A percentile compares a stretch with the other conserved stretches of the same genome.
Conservation (phyloP, 1,140 invertebrate genomes). For the Megathymus violae region DNA sequence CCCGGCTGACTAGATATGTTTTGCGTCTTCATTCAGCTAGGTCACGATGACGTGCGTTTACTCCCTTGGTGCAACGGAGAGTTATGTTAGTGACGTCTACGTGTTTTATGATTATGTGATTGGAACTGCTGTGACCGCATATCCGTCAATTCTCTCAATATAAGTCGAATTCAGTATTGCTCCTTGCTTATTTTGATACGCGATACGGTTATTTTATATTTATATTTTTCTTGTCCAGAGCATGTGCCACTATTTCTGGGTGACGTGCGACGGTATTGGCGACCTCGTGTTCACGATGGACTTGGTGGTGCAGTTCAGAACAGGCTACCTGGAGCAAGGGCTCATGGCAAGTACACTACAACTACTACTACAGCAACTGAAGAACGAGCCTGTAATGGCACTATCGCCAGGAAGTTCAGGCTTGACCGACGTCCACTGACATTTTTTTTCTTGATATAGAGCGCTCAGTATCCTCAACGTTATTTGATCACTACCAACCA, state of each 20-base stretch:
- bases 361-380: too few species aligned
- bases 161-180: not conserved
- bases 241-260: slow-evolving; percentile 89
- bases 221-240: slow-evolving; percentile 72
- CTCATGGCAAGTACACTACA: slow-evolving; percentile 89
- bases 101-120: too few species aligned
- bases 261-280: slow-evolving; percentile 91
- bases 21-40: not conserved
- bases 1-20: not conserved
- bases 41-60: not conserved
- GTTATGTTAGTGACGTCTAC: not conserved
- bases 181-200: not conserved
- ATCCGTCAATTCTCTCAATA: not conserved
- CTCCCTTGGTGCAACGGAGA: not conserved
- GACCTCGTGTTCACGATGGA: slow-evolving; percentile 95
- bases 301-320: slow-evolving; percentile 95
- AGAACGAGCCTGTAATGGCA: too few species aligned
- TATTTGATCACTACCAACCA: too few species aligned
- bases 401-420: too few species aligned
- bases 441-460: too few species aligned
- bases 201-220: too few species aligned
- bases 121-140: too few species aligned
- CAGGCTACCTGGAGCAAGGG: slow-evolving; percentile 97
- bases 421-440: too few species aligned
- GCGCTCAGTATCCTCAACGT: too few species aligned